Evolutionary conservation across 2,888 invertebrate species (phyloP), one percentile per base, ranked within the genome.

Genomic region (Heliconius erato): DNA sequence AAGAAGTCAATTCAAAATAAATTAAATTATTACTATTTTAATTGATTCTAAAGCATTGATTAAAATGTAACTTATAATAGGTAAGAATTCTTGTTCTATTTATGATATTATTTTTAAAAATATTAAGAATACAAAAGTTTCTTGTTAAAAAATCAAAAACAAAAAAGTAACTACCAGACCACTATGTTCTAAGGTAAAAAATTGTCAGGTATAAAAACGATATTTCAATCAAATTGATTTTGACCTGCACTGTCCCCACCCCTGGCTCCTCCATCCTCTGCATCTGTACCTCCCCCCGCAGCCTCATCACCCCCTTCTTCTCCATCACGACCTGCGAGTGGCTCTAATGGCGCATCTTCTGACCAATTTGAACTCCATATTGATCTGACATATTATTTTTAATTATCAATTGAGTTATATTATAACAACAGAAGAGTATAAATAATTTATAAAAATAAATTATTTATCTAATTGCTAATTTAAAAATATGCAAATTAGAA

Each of bases 331-430:
- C 83, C 83, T 0, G 85, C 86, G 76, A 94, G 94, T 0, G 89
- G 81, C 54, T 95, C 94, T 0, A 94, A 93, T 0, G 92, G 90
- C 0, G 88, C 86, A 85, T 95, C 96, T 85, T 95, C 95, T 0
- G 95, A 95, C 95, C 95, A 95, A 87, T 95, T 94, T 0, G 95
- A 94, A 72, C 91, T 94, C 96, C 96, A 96, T 76, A 96, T 95
- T 2, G 95, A 93, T 83, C 95, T 95, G 84, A 63, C 14, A 71
- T 40, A n/a, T 40, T 44, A 44, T 44, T 71, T 71, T 23, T 14
- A 14, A 67, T 32, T 28, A 28, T 67, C 11, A 32, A 28, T 67
- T 28, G 3, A 26, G 14, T 14, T 67, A 28, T 26, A n/a, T 26
- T 65, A 65, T 65, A 65, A n/a, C 11, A 65, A 26, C 26, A 23